A percentile compares a stretch with the other conserved stretches of the same genome.
Conservation (phyloP, 2,888 invertebrate genomes). For the Siphonodentalium dalli region DNA sequence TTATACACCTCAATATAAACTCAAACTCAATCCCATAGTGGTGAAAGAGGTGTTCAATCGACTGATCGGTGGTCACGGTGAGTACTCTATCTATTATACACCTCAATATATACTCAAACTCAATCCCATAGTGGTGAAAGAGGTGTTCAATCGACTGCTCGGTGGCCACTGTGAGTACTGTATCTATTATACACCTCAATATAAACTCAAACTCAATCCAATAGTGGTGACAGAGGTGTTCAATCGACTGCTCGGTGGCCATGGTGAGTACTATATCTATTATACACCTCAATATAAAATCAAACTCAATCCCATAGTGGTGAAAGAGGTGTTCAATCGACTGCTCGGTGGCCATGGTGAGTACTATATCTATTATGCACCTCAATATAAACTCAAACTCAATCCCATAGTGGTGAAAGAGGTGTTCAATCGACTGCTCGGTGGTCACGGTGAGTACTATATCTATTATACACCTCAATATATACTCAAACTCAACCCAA, state of each 20-base stretch:
- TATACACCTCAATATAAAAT: too few species aligned
- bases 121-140: too few species aligned
- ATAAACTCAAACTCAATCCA: slow-evolving; percentile 92
- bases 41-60: slow-evolving; percentile 74
- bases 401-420: slow-evolving; percentile 90
- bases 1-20: too few species aligned
- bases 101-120: too few species aligned
- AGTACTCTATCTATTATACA: slow-evolving; percentile 18
- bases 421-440: slow-evolving; percentile 72
- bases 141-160: too few species aligned
- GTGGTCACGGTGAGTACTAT: slow-evolving; percentile 67
- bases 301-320: too few species aligned
- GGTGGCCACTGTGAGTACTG: slow-evolving; percentile 87
- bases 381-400: too few species aligned
- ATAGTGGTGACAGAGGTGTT: slow-evolving; percentile 81
- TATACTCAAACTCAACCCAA: slow-evolving; percentile 92
- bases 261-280: slow-evolving; percentile 61
- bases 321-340: too few species aligned
- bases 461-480: too few species aligned
- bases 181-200: too few species aligned
- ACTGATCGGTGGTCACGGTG: slow-evolving; percentile 73
- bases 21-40: slow-evolving; percentile 91
- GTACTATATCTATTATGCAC: too few species aligned
- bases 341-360: too few species aligned
- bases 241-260: slow-evolving; percentile 73